A percentile compares a stretch with the other conserved stretches of the same genome.
Evolutionary conservation across 2,888 invertebrate genomes (phyloP).

Genomic region (Julus scandinavius): DNA sequence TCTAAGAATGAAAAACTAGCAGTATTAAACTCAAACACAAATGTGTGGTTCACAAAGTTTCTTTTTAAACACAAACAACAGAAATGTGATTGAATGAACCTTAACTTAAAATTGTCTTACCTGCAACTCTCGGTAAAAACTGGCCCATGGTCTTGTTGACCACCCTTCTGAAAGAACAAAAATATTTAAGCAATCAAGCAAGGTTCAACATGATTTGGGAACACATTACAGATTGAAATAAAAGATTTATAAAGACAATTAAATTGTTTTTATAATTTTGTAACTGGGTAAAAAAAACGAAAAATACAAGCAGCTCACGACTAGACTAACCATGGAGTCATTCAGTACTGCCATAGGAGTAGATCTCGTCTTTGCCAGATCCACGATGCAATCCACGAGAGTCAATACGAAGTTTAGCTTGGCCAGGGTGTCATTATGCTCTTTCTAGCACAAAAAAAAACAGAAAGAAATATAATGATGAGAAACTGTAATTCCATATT

Average conservation of each 20-base stretch:
- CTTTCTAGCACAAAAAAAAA: constrained; percentile 72
- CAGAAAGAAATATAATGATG: not conserved
- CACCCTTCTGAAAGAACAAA: constrained; percentile 36
- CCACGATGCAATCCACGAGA: constrained; percentile 92
- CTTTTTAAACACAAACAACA: no score
- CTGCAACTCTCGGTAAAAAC: constrained; percentile 53
- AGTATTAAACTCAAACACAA: not conserved
- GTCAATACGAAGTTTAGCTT: constrained; percentile 97
- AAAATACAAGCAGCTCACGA: constrained; percentile 47
- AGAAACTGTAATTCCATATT: constrained; percentile 43
- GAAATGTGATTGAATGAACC: no score
- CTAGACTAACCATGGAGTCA: constrained; percentile 59
- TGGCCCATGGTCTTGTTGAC: constrained; percentile 56
- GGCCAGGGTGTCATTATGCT: constrained; percentile 96
- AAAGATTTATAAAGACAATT: no score
- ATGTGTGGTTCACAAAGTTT: not conserved
- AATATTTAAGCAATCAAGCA: no score
- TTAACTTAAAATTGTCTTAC: constrained; percentile 49
- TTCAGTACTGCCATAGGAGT: constrained; percentile 59
- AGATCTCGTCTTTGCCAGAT: constrained; percentile 68
- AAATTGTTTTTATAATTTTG: no score
- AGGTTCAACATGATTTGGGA: no score
- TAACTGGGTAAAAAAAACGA: not conserved
- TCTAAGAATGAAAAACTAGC: constrained; percentile 61
- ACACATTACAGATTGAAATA: no score